Conservation (phyloP, 2,888 invertebrate genomes). For the Cantharis flavilabris region DNA sequence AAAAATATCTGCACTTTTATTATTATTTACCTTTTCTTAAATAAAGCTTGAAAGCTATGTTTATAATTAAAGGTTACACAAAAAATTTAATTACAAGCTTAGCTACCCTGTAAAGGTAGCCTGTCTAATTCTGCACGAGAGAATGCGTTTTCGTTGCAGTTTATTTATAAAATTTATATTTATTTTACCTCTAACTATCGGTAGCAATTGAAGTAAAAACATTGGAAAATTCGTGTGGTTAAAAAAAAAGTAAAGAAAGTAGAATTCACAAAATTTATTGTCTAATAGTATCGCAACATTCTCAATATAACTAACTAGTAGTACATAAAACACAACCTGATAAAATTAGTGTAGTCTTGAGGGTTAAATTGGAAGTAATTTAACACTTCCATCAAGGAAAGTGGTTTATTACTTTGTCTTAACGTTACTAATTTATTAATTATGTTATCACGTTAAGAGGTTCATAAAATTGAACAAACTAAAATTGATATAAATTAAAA, state of each 20-base stretch:
- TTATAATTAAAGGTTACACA: too few species aligned
- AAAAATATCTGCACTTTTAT: too few species aligned
- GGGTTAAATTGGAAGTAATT: background rate
- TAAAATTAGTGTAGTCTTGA: background rate
- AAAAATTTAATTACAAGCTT: too few species aligned
- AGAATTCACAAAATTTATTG: background rate
- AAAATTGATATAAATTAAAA: background rate
- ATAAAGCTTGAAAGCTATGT: too few species aligned
- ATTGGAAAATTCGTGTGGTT: background rate
- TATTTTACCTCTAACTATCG: background rate
- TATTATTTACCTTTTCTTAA: too few species aligned
- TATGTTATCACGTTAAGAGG: background rate
- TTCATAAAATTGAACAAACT: background rate
- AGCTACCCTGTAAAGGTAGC: too few species aligned
- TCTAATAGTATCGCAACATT: background rate
- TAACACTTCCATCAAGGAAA: background rate
- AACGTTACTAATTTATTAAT: background rate
- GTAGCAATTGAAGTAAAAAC: background rate
- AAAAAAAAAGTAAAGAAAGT: background rate
- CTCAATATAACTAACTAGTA: background rate
- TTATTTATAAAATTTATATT: background rate
- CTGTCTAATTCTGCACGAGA: background rate
- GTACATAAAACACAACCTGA: background rate
- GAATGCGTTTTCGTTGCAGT: background rate
- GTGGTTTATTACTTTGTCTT: background rate